These are phyloP conservation scores for Chamaetylas fuelleborni DNA, from an alignment of 2,113 vertebrate genomes.

Conservation along the genomic window DNA sequence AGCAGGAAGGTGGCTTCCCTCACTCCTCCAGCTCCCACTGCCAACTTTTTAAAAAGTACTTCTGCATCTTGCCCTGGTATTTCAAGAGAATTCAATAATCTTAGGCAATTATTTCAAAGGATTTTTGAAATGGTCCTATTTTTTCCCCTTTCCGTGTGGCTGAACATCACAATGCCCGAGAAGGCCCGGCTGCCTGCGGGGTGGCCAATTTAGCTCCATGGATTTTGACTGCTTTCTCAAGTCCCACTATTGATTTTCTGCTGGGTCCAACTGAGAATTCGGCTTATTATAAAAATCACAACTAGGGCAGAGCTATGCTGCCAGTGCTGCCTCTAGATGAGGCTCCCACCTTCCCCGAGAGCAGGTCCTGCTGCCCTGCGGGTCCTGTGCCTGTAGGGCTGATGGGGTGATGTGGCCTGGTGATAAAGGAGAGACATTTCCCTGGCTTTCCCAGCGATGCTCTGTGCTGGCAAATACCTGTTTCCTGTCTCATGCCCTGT, in stretches of 20 bases:
- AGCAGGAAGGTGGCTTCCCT: not conserved
- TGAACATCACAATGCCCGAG: not conserved
- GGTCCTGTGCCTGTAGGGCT: not conserved
- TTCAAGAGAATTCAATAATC: not conserved
- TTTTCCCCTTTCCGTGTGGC: not conserved
- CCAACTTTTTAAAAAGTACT: not conserved
- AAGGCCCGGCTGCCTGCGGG: not conserved
- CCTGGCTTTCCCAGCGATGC: rapidly evolving
- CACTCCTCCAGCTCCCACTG: not conserved
- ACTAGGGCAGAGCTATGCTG: not conserved
- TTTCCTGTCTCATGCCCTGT: not conserved
- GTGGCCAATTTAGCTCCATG: not conserved
- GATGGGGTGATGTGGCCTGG: not conserved
- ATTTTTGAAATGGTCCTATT: not conserved
- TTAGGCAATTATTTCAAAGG: not conserved
- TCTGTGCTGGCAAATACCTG: not conserved
- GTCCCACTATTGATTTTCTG: conserved; percentile 4
- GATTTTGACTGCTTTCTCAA: conserved; percentile 29
- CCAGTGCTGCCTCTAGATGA: rapidly evolving
- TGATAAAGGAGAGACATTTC: not conserved
- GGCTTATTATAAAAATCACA: conserved; percentile 2
- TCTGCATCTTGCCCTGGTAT: not conserved
- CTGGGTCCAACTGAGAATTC: not conserved
- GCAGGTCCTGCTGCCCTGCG: rapidly evolving
- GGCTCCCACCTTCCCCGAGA: not conserved